Percentiles rank a stretch among this genome's conserved stretches.
phyloP scores from a whole-genome alignment of 2,797 vertebrate species.

The Notamacropus eugenii region DNA sequence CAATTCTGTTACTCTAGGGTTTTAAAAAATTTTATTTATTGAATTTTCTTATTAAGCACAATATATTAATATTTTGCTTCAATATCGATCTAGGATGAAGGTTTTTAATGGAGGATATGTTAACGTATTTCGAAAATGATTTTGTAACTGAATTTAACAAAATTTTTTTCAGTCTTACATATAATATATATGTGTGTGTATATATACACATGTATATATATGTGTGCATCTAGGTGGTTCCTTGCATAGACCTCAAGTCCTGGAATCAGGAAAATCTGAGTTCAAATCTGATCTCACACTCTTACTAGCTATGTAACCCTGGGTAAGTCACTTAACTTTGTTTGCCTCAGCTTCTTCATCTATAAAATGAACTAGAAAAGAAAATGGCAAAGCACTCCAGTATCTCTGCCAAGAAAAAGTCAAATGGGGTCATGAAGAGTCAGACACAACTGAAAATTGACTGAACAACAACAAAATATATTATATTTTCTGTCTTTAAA shows the following conservation, averaged over 20 bases:
- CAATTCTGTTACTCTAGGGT: no score
- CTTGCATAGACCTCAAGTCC: no score
- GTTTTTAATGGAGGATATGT: background rate
- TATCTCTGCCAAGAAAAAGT: background rate
- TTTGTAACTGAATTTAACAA: background rate
- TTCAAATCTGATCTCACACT: no score
- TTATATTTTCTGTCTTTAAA: background rate
- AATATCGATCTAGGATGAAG: background rate
- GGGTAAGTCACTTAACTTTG: background rate
- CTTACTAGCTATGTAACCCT: background rate
- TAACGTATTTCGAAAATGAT: background rate
- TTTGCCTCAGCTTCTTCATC: background rate
- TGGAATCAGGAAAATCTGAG: no score
- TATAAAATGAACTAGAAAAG: background rate
- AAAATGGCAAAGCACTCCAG: background rate
- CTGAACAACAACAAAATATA: background rate
- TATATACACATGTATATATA: no score
- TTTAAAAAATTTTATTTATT: background rate
- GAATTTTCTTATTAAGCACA: background rate
- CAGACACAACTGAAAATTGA: background rate
- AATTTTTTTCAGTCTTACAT: background rate
- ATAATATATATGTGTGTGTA: background rate
- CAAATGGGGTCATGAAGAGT: background rate
- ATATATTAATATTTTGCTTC: background rate
- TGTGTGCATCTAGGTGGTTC: no score